Evolutionary conservation across 2,888 invertebrate species (phyloP).

Genomic region (Deroplatys truncata): DNA sequence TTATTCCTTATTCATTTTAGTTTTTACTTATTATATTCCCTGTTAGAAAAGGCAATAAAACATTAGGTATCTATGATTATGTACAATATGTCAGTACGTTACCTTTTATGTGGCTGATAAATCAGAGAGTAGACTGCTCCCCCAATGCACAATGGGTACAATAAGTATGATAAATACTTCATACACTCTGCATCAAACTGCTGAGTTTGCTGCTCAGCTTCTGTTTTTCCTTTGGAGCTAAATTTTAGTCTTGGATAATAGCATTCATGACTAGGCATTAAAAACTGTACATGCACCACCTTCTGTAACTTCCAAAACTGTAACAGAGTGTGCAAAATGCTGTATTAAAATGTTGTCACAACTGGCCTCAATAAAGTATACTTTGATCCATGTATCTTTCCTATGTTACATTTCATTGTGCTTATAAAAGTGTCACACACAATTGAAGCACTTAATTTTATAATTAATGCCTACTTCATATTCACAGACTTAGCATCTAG

Average conservation of each 20-base stretch:
- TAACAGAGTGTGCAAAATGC: constrained; percentile 35
- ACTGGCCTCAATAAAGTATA: too few species aligned
- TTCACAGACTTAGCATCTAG: too few species aligned
- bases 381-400: too few species aligned
- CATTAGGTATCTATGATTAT: too few species aligned
- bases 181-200: constrained; percentile 89
- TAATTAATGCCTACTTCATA: too few species aligned
- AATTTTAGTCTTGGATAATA: constrained; percentile 43
- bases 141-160: constrained; percentile 82
- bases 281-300: constrained; percentile 56
- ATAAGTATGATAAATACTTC: constrained; percentile 81
- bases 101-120: constrained; percentile 93
- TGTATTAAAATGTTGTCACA: not conserved
- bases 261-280: constrained; percentile 36
- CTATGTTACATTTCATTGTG: too few species aligned
- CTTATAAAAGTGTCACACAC: too few species aligned
- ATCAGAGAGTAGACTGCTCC: constrained; percentile 90
- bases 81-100: not conserved
- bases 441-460: too few species aligned
- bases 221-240: constrained; percentile 44
- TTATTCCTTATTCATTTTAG: too few species aligned
- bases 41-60: too few species aligned
- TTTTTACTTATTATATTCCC: too few species aligned
- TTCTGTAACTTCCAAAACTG: constrained; percentile 94
- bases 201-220: constrained; percentile 75